Percentiles rank a stretch among this genome's conserved stretches.
phyloP scores from a whole-genome alignment of 2,888 invertebrate genomes.

The Panzeria rudis region DNA sequence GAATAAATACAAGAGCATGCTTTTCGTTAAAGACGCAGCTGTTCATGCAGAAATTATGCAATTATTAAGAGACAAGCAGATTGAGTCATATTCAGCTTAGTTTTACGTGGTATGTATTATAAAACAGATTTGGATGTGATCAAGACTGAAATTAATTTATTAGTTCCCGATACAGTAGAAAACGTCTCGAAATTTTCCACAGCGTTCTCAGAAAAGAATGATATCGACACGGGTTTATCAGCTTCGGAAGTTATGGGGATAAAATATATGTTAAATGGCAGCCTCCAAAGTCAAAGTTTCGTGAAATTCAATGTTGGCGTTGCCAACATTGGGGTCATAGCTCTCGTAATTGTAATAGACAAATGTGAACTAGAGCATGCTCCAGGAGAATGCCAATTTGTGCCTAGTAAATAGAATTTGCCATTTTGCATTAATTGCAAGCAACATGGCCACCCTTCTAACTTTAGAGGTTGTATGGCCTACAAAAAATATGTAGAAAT shows the following conservation, averaged over 20 bases:
- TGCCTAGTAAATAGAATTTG: not conserved
- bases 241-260: not conserved
- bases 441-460: not conserved
- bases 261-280: not conserved
- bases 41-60: not conserved
- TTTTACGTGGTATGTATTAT: not conserved
- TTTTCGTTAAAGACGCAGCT: not conserved
- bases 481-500: not conserved
- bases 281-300: not conserved
- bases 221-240: not conserved
- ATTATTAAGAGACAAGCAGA: not conserved
- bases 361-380: not conserved
- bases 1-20: too few species aligned
- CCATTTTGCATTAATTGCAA: not conserved
- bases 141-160: not conserved
- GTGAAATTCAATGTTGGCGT: not conserved
- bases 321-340: not conserved
- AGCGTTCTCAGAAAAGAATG: not conserved
- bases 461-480: not conserved
- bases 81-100: not conserved
- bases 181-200: not conserved
- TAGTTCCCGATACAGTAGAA: not conserved
- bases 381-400: not conserved
- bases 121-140: not conserved
- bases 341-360: not conserved